phyloP scores from a whole-genome alignment of 2,113 vertebrate genomes.

The Polypterus senegalus region DNA sequence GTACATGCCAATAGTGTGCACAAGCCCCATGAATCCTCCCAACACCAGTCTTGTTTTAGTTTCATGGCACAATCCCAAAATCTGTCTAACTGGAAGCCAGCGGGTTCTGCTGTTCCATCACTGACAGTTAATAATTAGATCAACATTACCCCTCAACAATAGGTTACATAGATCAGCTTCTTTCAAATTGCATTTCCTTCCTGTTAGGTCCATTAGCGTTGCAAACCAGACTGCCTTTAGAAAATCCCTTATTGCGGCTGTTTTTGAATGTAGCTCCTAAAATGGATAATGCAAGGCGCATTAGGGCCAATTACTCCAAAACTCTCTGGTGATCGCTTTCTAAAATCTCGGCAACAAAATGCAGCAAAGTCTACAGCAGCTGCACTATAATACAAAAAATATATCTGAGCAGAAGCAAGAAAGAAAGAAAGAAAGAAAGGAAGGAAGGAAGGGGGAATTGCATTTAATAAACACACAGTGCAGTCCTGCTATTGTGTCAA shows the following conservation, averaged over 20 bases:
- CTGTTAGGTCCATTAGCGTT: slow-evolving; percentile 79
- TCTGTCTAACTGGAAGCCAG: slow-evolving; percentile 39
- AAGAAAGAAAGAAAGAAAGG: too few relatives aligned
- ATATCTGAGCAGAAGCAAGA: slow-evolving; percentile 7
- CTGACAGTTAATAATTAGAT: slow-evolving; percentile 89
- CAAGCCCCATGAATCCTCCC: slow-evolving; percentile 35
- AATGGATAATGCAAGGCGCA: slow-evolving; percentile 80
- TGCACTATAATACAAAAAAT: slow-evolving; percentile 31
- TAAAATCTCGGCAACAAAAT: slow-evolving; percentile 66
- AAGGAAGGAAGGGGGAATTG: too few relatives aligned
- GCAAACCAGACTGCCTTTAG: slow-evolving; percentile 73
- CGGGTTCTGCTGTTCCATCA: slow-evolving; percentile 66
- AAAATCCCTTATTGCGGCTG: slow-evolving; percentile 73
- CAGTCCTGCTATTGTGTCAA: too few relatives aligned
- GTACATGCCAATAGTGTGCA: slow-evolving; percentile 39
- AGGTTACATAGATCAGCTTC: slow-evolving; percentile 84
- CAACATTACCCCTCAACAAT: slow-evolving; percentile 79
- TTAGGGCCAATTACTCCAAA: slow-evolving; percentile 82
- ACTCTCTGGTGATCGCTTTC: slow-evolving; percentile 64
- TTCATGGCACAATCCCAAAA: slow-evolving; percentile 41
- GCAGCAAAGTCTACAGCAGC: slow-evolving; percentile 52
- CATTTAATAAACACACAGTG: too few relatives aligned
- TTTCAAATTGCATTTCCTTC: slow-evolving; percentile 93
- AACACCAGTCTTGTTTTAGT: slow-evolving; percentile 33
- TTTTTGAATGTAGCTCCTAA: slow-evolving; percentile 71